Percentiles rank a stretch among this genome's conserved stretches.
phyloP scores from a whole-genome alignment of 1,140 invertebrate species.

The Mya arenaria region DNA sequence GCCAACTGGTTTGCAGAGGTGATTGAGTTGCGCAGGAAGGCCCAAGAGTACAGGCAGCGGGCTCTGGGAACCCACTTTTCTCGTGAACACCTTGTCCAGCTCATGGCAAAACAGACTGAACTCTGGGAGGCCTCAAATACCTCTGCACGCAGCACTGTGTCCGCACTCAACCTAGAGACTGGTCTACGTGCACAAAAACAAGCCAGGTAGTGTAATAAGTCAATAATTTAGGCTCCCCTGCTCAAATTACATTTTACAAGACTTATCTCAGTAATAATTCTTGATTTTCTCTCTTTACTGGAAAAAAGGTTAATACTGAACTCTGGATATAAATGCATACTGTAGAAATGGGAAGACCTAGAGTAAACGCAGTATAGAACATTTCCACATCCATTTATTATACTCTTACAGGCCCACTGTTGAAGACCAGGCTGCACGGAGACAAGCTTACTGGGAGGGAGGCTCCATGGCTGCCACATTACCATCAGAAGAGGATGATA shows the following conservation, averaged over 20 bases:
- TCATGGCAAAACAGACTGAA: conserved; percentile 75
- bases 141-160: conserved; percentile 62
- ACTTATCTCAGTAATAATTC: too few species aligned
- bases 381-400: too few species aligned
- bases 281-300: too few species aligned
- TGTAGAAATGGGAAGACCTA: too few species aligned
- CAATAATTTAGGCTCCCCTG: too few species aligned
- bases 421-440: not conserved
- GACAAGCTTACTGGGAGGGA: not conserved
- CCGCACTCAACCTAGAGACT: conserved; percentile 73
- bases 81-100: conserved; percentile 76
- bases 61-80: conserved; percentile 80
- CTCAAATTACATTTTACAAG: too few species aligned
- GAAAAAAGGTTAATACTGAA: too few species aligned
- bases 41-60: conserved; percentile 77
- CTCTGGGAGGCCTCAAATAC: conserved; percentile 71
- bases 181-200: conserved; percentile 37
- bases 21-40: conserved; percentile 75
- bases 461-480: conserved; percentile 19
- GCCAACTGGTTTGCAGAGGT: conserved; percentile 79
- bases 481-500: conserved; percentile 38
- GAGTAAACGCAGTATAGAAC: too few species aligned
- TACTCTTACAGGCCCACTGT: not conserved
- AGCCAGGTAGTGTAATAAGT: too few species aligned
- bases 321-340: too few species aligned